Base-by-base conservation (phyloP, 1,140 invertebrate genomes). In the Cataglyphis hispanica region DNA sequence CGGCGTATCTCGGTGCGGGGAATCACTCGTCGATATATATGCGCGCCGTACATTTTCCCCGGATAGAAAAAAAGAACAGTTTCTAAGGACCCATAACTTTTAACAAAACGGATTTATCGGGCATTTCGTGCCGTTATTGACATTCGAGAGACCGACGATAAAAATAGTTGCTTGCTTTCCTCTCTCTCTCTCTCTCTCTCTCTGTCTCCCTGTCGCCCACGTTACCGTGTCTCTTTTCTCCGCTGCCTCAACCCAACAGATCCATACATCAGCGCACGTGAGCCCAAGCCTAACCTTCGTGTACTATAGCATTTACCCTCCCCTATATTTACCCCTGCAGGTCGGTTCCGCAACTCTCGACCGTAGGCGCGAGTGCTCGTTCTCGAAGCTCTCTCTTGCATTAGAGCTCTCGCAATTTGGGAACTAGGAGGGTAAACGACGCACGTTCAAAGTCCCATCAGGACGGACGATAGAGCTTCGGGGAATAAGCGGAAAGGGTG, bases 381-480 rank as follows among this genome's bases (percentile, higher is more conserved):
- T 80, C 74, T 60, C 78, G 86, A 70, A 64, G 74, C 76, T 88
- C 50, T 76, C 76, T 88, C 50, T 76, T 61, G 78, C 90, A 77
- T 87, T 91, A 83, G 66, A 88, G 86, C 83, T 86, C 61, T 84
- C 77, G 84, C 85, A 91, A 91, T 90, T 87, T 87, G 69, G 53
- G 10, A 50, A 58, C 56, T 40, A 25, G 77, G 37, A 75, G 88
- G 85, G 84, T 86, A 85, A 89, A 90, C 85, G 78, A 58, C 46
- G 43, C 43, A 69, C 70, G 89, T 85, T 92, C 86, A 90, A 92
- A 90, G 76, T 89, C 87, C 90, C 88, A 91, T 91, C 88, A 86
- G 87, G 74, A 87, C 60, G 78, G 61, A 60, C 60, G 66, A 53
- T 50, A 60, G 61, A 87, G 75, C 89, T 64, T 46, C 56, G 72